Evolutionary conservation across 2,113 vertebrate species (phyloP).

Genomic region (Cariama cristata): DNA sequence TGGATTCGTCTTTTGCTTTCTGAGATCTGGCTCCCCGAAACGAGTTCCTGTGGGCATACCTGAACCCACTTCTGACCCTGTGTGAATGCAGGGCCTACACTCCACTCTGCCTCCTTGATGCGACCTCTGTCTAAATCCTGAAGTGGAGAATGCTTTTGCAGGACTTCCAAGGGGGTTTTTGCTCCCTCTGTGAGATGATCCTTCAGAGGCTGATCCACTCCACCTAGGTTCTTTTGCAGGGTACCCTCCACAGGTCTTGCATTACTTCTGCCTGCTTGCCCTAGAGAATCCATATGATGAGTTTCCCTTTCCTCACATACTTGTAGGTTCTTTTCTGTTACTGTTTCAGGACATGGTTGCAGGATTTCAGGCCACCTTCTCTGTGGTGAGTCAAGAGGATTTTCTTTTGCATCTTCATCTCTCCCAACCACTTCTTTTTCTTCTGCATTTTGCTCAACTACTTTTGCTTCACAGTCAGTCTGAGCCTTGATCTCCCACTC

Average conservation of each 20-base stretch:
- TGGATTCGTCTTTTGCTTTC: background rate
- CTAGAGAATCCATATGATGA: background rate
- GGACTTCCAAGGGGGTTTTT: background rate
- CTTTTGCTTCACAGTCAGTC: background rate
- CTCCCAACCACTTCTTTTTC: background rate
- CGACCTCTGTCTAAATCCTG: background rate
- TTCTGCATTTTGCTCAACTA: background rate
- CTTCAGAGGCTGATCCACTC: background rate
- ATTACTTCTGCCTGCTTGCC: background rate
- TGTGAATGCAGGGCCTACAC: background rate
- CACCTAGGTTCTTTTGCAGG: background rate
- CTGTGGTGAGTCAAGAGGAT: background rate
- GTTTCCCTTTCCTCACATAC: background rate
- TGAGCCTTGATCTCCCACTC: background rate
- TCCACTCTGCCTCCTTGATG: background rate
- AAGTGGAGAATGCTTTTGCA: background rate
- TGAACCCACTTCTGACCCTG: background rate
- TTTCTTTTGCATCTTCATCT: background rate
- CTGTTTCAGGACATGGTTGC: background rate
- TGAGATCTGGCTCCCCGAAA: background rate
- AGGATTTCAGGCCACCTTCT: background rate
- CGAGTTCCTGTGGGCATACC: background rate
- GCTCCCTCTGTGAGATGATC: background rate
- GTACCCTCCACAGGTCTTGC: background rate
- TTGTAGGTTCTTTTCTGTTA: background rate